Conservation (phyloP, 2,113 vertebrate genomes). For the Crocuta crocuta region DNA sequence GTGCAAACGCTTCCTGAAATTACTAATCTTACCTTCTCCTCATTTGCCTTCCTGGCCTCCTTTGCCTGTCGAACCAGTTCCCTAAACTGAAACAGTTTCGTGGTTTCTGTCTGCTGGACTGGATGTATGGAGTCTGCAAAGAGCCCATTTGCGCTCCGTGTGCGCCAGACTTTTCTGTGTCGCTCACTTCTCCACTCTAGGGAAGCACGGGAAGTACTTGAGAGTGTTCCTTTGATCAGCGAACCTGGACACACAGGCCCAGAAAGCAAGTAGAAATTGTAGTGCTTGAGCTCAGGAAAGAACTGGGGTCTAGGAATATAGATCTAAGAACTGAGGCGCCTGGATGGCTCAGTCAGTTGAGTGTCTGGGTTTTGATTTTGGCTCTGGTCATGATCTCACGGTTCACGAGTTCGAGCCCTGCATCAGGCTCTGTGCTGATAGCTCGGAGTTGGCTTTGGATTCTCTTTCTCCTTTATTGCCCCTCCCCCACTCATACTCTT, state of each 20-base stretch:
- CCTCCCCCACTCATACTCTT: no score
- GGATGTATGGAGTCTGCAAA: neutral
- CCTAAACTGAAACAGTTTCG: no score
- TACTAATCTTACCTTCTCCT: neutral
- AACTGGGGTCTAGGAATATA: neutral
- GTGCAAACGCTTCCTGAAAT: neutral
- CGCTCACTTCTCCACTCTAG: neutral
- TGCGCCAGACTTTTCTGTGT: neutral
- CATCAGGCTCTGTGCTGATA: no score
- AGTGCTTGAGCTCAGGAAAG: neutral
- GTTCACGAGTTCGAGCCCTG: no score
- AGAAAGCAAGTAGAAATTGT: neutral
- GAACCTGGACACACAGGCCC: neutral
- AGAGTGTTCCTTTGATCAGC: neutral
- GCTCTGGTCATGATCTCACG: no score
- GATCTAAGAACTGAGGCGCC: no score
- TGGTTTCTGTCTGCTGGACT: neutral
- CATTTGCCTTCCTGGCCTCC: no score
- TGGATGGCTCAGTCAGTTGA: no score
- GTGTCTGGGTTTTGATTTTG: no score
- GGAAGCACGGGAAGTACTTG: neutral
- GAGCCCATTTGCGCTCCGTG: neutral
- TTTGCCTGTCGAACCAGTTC: no score
- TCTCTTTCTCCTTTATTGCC: no score
- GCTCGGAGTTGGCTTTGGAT: no score